These are phyloP conservation scores for Ctena decussata DNA, from an alignment of 2,888 invertebrate genomes.

Conservation along the genomic window DNA sequence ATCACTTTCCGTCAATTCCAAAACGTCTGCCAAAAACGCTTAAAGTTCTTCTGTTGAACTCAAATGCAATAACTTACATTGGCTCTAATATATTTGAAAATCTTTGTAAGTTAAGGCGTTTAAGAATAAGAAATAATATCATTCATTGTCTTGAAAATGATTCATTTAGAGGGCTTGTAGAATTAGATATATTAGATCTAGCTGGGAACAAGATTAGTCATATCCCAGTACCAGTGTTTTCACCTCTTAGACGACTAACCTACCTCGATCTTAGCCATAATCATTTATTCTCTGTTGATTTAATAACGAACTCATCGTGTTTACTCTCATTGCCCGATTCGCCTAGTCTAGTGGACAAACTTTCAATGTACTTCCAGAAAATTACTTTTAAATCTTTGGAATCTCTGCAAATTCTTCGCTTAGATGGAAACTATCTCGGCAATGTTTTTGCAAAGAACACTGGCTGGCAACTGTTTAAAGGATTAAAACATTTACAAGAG, in stretches of 20 bases:
- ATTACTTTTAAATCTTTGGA: conserved; percentile 58
- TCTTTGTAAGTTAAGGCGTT: conserved; percentile 92
- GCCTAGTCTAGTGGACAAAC: conserved; percentile 72
- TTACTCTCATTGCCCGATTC: conserved; percentile 61
- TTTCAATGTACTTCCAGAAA: conserved; percentile 60
- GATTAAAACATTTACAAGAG: conserved; percentile 61
- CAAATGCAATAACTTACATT: conserved; percentile 92
- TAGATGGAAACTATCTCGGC: conserved; percentile 72
- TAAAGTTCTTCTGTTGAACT: conserved; percentile 64
- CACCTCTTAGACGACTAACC: conserved; percentile 89
- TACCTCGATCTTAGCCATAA: conserved; percentile 92
- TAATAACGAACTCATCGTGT: conserved; percentile 54
- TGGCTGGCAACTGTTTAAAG: conserved; percentile 60
- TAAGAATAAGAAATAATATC: conserved; percentile 95
- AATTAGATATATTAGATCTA: conserved; percentile 94
- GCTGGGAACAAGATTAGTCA: conserved; percentile 79
- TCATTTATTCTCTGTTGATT: conserved; percentile 70
- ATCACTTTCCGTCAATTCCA: conserved; percentile 68
- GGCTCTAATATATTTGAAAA: conserved; percentile 93
- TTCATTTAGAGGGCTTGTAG: conserved; percentile 81
- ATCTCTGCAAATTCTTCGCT: conserved; percentile 64
- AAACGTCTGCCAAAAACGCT: conserved; percentile 69
- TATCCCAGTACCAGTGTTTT: conserved; percentile 86
- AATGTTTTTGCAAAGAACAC: conserved; percentile 58
- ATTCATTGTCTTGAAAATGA: conserved; percentile 92